Evolutionary conservation across 1,140 invertebrate genomes (phyloP).

Genomic region (Meloidogyne floridensis): DNA sequence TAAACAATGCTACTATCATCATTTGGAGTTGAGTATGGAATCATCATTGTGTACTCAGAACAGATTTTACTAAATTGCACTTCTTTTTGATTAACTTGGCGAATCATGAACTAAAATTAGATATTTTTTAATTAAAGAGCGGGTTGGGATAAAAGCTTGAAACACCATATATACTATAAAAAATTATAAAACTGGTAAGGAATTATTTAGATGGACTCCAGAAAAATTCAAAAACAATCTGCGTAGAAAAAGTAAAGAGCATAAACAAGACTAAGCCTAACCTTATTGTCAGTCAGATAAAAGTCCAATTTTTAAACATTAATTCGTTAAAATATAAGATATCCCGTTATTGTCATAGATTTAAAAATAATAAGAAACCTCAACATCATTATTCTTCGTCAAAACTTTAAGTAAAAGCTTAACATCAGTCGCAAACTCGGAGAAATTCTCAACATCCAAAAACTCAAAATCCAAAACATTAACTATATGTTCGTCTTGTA

Average conservation of each 20-base stretch:
- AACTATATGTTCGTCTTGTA: not conserved
- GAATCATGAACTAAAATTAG: conserved; percentile 34
- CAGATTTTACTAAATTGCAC: conserved; percentile 17
- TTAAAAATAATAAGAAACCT: conserved; percentile 18
- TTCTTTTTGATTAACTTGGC: conserved; percentile 2
- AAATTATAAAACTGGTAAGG: no score
- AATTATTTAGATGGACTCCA: no score
- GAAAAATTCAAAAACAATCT: no score
- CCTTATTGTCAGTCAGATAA: no score
- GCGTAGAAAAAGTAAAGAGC: no score
- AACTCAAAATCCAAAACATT: conserved; percentile 37
- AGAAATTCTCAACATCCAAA: conserved; percentile 32
- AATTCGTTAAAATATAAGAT: no score
- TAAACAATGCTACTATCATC: conserved; percentile 42
- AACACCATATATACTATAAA: no score
- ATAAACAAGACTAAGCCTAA: no score
- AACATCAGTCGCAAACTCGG: conserved; percentile 25
- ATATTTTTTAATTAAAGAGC: no score
- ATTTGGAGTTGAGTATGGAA: conserved; percentile 31
- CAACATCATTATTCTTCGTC: not conserved
- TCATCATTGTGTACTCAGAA: conserved; percentile 27
- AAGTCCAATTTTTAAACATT: no score
- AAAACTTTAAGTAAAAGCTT: conserved; percentile 30
- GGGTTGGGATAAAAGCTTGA: no score
- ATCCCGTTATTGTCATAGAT: not conserved